phyloP scores from a whole-genome alignment of 1,140 invertebrate species.

The Leptopilina clavipes region DNA sequence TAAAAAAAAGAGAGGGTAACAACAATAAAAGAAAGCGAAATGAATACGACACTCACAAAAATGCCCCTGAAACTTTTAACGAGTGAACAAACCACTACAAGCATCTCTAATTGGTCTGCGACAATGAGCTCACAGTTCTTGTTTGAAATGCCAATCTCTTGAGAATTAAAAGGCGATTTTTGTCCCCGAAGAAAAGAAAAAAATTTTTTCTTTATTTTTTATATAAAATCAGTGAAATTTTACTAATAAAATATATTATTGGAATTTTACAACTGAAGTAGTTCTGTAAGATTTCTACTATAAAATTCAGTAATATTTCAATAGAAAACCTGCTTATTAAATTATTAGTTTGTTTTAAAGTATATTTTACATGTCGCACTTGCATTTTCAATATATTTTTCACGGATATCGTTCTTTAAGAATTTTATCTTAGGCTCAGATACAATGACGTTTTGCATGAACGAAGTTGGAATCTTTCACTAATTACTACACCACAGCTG shows the following conservation, averaged over 20 bases:
- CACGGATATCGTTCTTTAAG: too few relatives aligned
- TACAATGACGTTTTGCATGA: conserved; percentile 38
- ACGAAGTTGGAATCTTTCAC: conserved; percentile 38
- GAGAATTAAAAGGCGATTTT: conserved; percentile 14
- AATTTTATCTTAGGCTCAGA: too few relatives aligned
- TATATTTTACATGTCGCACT: too few relatives aligned
- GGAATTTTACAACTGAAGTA: too few relatives aligned
- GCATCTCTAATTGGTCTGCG: conserved; percentile 21
- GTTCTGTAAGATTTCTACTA: too few relatives aligned
- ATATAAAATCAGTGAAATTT: too few relatives aligned
- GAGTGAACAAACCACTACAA: conserved; percentile 31
- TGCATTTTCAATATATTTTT: too few relatives aligned
- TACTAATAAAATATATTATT: not conserved
- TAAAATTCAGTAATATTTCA: too few relatives aligned
- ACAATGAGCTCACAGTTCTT: conserved; percentile 9
- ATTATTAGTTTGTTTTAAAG: too few relatives aligned
- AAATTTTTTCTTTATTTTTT: too few relatives aligned
- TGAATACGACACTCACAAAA: conserved; percentile 25
- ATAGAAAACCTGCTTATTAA: too few relatives aligned
- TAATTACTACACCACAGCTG: conserved; percentile 43
- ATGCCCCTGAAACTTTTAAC: conserved; percentile 13
- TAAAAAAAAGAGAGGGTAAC: conserved; percentile 9
- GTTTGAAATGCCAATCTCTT: conserved; percentile 30
- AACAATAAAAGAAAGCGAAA: conserved; percentile 29
- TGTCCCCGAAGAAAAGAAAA: not conserved